Evolutionary conservation across 2,797 vertebrate species (phyloP), one percentile per base, ranked within the genome.

Genomic region (Smutsia temminckii): DNA sequence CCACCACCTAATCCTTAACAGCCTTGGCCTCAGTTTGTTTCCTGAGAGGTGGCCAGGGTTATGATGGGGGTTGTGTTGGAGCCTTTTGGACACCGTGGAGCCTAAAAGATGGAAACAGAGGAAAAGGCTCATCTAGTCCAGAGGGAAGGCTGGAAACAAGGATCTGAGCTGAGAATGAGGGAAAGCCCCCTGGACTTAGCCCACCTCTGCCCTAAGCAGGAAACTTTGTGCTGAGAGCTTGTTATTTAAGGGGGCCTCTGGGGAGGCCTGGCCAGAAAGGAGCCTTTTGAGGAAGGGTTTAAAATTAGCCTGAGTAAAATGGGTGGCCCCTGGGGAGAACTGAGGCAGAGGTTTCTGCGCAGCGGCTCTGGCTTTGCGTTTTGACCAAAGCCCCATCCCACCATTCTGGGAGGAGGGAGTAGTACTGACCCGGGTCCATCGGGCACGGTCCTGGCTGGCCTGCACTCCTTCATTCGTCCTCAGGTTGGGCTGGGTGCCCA

Each of bases 301-400:
- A 97, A 97, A 97, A 97, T 97, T 97, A 97, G 95, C 95, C 23
- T 1, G 66, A 68, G 83, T 95, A 46, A 91, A 78, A 61, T 83
- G 57, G 42, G 74, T 85, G 68, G 57, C 75, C 96, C 57, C 49
- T 90, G 71, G 83, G 86, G 89, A 88, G 72, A 71, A 57, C 64
- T 7, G 92, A 92, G 85, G 88, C 57, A 55, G 85, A 95, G 32
- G 63, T 66, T 89, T 95, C 59, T 71, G 3, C 37, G 91, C 69
- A n/a, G 40, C 14, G 16, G 57, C 63, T 72, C 71, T 57, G 66
- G 57, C 20, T 55, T 84, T 42, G 13, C 18, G 2, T 64, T 92
- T 84, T 46, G 75, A 59, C 66, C 69, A 66, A 27, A 40, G 69
- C 53, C 46, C 12, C 1, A 1, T n/a, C 34, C 66, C 27, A 0